A percentile compares a stretch with the other conserved stretches of the same genome.
These are phyloP conservation scores for Tyto alba DNA, from an alignment of 2,113 vertebrate species.

Conservation along the genomic window DNA sequence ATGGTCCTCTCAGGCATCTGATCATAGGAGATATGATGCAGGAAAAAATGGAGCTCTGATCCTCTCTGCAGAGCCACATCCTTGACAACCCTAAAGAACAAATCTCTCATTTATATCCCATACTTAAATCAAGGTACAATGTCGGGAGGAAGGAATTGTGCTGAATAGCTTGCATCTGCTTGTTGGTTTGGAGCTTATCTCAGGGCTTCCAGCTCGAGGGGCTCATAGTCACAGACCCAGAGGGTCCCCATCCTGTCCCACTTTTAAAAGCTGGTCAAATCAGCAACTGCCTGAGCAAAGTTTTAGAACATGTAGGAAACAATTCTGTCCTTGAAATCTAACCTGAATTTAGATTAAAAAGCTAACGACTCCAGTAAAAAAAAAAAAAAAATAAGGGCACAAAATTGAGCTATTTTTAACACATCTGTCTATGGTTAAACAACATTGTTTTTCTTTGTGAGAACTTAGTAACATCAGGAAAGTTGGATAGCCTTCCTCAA, in stretches of 20 bases:
- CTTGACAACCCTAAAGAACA: not conserved
- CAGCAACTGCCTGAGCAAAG: not conserved
- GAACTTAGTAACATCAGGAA: slow-evolving; percentile 27
- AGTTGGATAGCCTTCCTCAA: not conserved
- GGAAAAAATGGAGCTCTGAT: not conserved
- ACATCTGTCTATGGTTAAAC: slow-evolving; percentile 10
- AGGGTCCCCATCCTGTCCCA: not conserved
- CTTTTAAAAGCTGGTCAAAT: not conserved
- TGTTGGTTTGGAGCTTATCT: not conserved
- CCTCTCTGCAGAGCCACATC: not conserved
- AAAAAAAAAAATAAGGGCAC: not conserved
- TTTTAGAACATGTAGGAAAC: not conserved
- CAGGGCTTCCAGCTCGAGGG: not conserved
- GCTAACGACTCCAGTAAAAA: not conserved
- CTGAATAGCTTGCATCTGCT: not conserved
- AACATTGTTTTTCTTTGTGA: slow-evolving; percentile 24
- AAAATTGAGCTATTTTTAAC: not conserved
- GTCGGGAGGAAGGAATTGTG: not conserved
- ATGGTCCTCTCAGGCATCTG: not conserved
- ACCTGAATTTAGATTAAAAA: not conserved
- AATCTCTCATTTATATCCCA: not conserved
- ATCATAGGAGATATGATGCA: not conserved
- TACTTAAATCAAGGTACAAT: not conserved
- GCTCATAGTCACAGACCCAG: not conserved
- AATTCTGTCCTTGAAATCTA: not conserved